These are phyloP conservation scores for Diadophis punctatus DNA, from an alignment of 2,113 vertebrate genomes.

Conservation along the genomic window DNA sequence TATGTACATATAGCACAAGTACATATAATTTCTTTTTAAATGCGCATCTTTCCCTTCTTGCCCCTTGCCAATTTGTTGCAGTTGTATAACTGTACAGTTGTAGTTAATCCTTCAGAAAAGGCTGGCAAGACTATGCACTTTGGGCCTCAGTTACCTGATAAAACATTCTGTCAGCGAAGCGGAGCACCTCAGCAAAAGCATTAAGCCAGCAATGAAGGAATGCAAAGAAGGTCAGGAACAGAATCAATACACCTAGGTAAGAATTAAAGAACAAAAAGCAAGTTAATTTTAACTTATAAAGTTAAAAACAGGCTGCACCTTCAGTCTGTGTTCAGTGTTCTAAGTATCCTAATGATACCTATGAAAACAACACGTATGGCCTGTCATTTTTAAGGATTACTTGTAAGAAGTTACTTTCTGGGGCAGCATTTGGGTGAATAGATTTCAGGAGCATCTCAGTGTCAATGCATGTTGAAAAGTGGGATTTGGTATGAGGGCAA, in stretches of 20 bases:
- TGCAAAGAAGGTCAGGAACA: constrained; percentile 76
- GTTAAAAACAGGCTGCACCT: background rate
- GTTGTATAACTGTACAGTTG: background rate
- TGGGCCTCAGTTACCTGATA: constrained; percentile 71
- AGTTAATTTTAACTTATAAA: background rate
- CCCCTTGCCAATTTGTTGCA: background rate
- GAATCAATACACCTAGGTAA: constrained; percentile 70
- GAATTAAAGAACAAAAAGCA: background rate
- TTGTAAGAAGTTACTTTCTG: background rate
- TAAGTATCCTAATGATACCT: background rate
- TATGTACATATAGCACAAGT: background rate
- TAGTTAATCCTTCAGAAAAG: background rate
- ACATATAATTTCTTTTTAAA: background rate
- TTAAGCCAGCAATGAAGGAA: constrained; percentile 79
- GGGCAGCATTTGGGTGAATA: background rate
- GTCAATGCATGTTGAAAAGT: background rate
- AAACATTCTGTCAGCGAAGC: constrained; percentile 83
- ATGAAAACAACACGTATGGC: background rate
- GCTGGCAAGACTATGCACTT: background rate
- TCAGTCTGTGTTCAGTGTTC: background rate
- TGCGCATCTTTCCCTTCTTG: background rate
- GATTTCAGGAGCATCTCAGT: background rate
- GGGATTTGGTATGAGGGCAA: background rate
- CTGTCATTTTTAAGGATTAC: background rate
- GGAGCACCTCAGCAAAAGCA: constrained; percentile 81